A percentile compares a stretch with the other conserved stretches of the same genome.
Evolutionary conservation across 2,113 vertebrate genomes (phyloP).

Genomic region (Laterallus jamaicensis): DNA sequence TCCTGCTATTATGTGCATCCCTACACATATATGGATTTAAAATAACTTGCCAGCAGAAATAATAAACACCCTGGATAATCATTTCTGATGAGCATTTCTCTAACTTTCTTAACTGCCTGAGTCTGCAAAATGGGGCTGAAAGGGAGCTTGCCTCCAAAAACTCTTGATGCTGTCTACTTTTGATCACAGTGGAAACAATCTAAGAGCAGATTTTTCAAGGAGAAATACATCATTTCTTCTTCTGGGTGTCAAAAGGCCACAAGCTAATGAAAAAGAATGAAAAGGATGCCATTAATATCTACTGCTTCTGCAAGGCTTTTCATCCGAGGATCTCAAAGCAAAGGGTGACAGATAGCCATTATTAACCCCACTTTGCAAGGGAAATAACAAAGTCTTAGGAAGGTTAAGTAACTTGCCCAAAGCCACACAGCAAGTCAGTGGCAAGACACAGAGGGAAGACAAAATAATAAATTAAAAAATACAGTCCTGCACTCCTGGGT

Average conservation of each 20-base stretch:
- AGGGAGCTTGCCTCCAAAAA: background rate
- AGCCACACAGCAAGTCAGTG: background rate
- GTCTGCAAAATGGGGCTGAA: background rate
- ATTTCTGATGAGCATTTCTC: slow-evolving; percentile 15
- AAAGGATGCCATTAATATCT: slow-evolving; percentile 9
- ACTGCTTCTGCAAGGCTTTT: slow-evolving; percentile 30
- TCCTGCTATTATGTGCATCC: background rate
- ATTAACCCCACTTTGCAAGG: slow-evolving; percentile 49
- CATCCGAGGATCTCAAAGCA: slow-evolving; percentile 25
- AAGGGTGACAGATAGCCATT: background rate
- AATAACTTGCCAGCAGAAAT: background rate
- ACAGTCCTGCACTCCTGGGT: background rate
- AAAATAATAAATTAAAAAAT: background rate
- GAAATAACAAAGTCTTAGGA: slow-evolving; percentile 19
- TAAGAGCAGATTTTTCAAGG: slow-evolving; percentile 31
- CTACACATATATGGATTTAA: background rate
- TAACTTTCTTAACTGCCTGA: slow-evolving; percentile 13
- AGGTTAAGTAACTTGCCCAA: slow-evolving; percentile 48
- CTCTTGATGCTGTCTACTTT: background rate
- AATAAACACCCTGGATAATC: background rate
- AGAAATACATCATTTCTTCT: slow-evolving; percentile 31
- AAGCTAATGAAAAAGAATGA: slow-evolving; percentile 48
- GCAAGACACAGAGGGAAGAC: background rate
- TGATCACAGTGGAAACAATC: slow-evolving; percentile 43
- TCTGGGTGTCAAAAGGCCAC: slow-evolving; percentile 48